phyloP scores from a whole-genome alignment of 2,888 invertebrate species.

The Limnephilus rhombicus region DNA sequence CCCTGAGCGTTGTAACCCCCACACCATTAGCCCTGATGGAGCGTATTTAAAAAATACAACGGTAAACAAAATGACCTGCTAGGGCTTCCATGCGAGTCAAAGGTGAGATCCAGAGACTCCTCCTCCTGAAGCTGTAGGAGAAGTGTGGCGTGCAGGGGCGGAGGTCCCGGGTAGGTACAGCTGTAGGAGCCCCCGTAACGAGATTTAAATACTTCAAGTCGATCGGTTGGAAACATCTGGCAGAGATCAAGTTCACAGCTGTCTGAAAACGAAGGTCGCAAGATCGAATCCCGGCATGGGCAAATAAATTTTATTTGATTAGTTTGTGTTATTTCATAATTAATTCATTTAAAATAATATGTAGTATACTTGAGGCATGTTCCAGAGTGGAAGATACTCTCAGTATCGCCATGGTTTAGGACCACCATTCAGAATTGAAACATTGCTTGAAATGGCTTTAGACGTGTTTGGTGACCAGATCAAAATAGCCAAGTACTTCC shows the following conservation, averaged over 20 bases:
- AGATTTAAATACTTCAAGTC: neutral
- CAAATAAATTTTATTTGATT: too few species aligned
- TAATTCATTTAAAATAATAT: too few species aligned
- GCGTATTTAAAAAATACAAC: neutral
- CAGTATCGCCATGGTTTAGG: too few species aligned
- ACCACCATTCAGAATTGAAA: too few species aligned
- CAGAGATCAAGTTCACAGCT: conserved; percentile 12
- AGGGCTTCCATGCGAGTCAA: conserved; percentile 24
- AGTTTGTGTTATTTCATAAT: too few species aligned
- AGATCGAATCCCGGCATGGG: too few species aligned
- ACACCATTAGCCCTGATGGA: neutral
- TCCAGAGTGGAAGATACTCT: too few species aligned
- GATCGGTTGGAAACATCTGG: neutral
- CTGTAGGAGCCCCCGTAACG: neutral
- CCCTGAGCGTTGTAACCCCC: neutral
- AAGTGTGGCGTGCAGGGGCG: neutral
- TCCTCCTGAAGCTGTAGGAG: neutral
- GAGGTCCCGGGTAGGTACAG: neutral
- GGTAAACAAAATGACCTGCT: neutral
- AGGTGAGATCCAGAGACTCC: neutral
- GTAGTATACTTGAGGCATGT: too few species aligned
- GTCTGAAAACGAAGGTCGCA: too few species aligned
- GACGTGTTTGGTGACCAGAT: too few species aligned
- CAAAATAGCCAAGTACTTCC: too few species aligned
- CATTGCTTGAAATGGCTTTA: too few species aligned